phyloP scores from a whole-genome alignment of 2,888 invertebrate genomes.

The Drosophila paucipuncta region DNA sequence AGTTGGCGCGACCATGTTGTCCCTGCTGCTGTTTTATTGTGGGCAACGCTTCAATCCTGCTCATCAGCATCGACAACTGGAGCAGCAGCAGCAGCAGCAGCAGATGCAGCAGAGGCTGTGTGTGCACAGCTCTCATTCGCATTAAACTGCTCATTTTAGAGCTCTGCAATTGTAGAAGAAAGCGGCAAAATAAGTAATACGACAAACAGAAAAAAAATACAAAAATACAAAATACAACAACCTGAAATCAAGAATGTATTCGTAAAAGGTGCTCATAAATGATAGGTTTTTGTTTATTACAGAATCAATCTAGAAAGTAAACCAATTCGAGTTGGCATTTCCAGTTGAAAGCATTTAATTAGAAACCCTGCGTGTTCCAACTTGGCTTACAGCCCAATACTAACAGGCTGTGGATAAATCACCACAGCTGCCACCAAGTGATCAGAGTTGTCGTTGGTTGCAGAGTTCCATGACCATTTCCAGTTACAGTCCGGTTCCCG shows the following conservation, averaged over 20 bases:
- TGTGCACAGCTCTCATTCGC: slow-evolving; percentile 1
- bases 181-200: background rate
- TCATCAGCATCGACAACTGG: slow-evolving; percentile 21
- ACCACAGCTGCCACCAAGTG: slow-evolving; percentile 19
- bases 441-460: slow-evolving; percentile 13
- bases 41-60: slow-evolving; percentile 50
- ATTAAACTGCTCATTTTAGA: slow-evolving; percentile 25
- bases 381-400: background rate
- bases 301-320: background rate
- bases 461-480: slow-evolving; percentile 34
- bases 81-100: slow-evolving; percentile 29
- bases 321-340: background rate
- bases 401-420: slow-evolving; percentile 20
- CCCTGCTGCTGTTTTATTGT: slow-evolving; percentile 59
- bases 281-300: background rate
- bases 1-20: slow-evolving; percentile 37
- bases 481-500: slow-evolving; percentile 20
- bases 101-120: background rate
- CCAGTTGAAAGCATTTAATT: background rate
- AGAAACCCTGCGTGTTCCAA: background rate
- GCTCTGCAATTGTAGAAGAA: slow-evolving; percentile 10
- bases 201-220: background rate
- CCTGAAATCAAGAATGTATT: background rate
- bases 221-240: background rate
- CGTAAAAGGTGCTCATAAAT: background rate